Conservation (phyloP, 2,888 invertebrate genomes). For the Megamerina dolium region DNA sequence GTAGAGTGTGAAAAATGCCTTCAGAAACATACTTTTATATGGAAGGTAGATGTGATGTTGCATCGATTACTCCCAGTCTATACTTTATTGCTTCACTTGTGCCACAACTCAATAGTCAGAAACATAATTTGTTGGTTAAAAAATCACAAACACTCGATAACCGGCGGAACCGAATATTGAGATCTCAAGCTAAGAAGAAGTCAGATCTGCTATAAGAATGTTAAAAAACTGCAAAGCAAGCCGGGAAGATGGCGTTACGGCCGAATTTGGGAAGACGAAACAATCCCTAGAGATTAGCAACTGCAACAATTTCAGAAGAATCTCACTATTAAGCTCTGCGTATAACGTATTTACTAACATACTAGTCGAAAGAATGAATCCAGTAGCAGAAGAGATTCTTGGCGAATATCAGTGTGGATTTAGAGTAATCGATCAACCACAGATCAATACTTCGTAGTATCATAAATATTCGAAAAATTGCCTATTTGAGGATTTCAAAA, state of each 20-base stretch:
- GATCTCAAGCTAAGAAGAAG: not conserved
- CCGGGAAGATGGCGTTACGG: not conserved
- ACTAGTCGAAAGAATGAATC: not conserved
- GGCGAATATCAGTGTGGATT: not conserved
- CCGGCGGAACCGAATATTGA: not conserved
- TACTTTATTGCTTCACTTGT: no score
- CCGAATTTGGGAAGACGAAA: constrained; percentile 1
- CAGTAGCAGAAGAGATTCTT: not conserved
- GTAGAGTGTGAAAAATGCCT: no score
- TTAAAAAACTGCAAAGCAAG: not conserved
- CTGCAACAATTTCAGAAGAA: no score
- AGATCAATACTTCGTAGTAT: no score
- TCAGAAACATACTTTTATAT: no score
- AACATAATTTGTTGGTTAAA: no score
- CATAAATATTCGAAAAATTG: not conserved
- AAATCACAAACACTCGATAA: not conserved
- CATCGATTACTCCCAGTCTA: no score
- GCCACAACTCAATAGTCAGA: no score
- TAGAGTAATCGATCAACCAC: constrained; percentile 1
- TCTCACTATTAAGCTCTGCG: no score
- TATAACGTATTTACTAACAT: not conserved
- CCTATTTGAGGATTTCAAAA: no score
- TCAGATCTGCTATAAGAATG: not conserved
- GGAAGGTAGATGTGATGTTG: no score
- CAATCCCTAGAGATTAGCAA: no score